Base-by-base conservation (phyloP, 1,140 invertebrate species). In the Leucophenga varia region DNA sequence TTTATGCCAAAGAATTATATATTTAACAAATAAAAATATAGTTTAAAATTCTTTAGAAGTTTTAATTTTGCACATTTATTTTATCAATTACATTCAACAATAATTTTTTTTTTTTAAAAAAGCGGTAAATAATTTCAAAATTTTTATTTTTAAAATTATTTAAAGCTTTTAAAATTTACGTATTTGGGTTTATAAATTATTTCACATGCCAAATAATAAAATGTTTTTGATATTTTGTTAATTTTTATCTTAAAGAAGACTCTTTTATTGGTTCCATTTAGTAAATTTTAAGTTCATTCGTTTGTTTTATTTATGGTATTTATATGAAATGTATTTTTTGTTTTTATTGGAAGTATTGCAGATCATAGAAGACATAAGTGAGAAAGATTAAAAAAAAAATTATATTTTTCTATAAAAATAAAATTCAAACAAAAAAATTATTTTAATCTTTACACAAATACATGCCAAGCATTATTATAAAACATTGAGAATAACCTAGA, bases 111-210 rank as follows among this genome's bases (percentile, higher is more conserved):
- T 40, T 47, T 54, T 47, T 45, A 58, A 56, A 43, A 48, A 34
- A 55, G 38, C 31, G 53, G 45, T 54, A 34, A 55, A 57, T 56
- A 52, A 46, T 52, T 57, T 25, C 22, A 10, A 25, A 25, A 25
- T 25, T 6, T 25, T 5, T 25, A 25, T 25, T 59, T 50, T 47
- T 16, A 54, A 61, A 59, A 54, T 48, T 54, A 46, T 47, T 14
- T 40, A 67, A 64, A 64, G 64, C 48, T 51, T 67, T 54, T 22
- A 57, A 59, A 63, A 52, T 52, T 67, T 67, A 67, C 63, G 63
- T 67, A 67, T 67, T 46, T 67, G 59, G 63, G 63, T 63, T 37
- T 55, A 51, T 54, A 54, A 6, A 25, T 25, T 25, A 6, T 25
- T 25, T 25, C 22, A 25, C 22, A n/a, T n/a, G n/a, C n/a, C n/a